These are phyloP conservation scores for Rhinolophus sinicus DNA, from an alignment of 2,113 vertebrate species.

Conservation along the genomic window DNA sequence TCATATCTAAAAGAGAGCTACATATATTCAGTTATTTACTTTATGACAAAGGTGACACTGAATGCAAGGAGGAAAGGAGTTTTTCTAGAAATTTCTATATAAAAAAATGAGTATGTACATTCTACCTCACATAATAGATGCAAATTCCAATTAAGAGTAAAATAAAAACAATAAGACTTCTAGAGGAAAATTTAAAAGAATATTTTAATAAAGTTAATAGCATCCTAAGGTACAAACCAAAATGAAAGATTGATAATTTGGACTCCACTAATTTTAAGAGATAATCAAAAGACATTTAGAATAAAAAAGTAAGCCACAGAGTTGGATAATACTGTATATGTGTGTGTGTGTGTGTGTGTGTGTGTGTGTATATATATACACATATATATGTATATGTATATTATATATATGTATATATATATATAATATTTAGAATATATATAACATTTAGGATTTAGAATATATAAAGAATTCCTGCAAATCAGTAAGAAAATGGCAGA, in stretches of 20 bases:
- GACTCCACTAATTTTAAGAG: not conserved
- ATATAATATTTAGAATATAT: not conserved
- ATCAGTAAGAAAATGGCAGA: not conserved
- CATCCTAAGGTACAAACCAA: not conserved
- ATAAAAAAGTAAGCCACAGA: not conserved
- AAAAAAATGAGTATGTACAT: not conserved
- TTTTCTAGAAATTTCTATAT: slow-evolving; percentile 8
- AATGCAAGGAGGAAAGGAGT: not conserved
- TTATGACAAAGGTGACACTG: not conserved
- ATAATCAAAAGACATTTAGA: not conserved
- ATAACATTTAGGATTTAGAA: not conserved
- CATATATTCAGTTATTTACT: not conserved
- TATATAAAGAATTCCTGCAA: not conserved
- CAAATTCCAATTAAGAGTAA: slow-evolving; percentile 2
- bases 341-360: no score
- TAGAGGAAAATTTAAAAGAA: not conserved
- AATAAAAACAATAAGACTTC: not conserved
- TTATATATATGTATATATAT: no score
- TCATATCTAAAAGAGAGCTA: not conserved
- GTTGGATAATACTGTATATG: not conserved
- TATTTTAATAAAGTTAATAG: slow-evolving; percentile 35
- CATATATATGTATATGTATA: no score
- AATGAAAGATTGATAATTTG: not conserved
- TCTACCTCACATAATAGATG: not conserved
- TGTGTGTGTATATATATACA: not conserved